Base-by-base conservation (phyloP, 64 coral and sea anemone species). In the Porites australiensis region DNA sequence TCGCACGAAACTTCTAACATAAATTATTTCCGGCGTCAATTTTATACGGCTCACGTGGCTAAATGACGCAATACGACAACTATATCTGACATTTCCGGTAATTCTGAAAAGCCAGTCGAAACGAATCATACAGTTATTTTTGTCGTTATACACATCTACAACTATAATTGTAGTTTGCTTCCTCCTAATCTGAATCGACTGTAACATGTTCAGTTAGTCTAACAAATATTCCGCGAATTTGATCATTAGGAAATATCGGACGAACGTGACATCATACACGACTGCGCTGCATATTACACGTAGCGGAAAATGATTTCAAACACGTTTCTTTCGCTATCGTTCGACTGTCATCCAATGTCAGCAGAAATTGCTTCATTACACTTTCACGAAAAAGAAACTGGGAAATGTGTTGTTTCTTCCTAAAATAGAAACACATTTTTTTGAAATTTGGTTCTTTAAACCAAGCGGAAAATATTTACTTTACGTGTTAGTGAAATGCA, bases 41-140 rank as follows among this genome's bases (percentile, higher is more conserved):
- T 84, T 94, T 94, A 94, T 94, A 75, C n/a, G 6, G 22, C 87
- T 94, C 92, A 94, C 92, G 92, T 94, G 92, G 83, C 49, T 62
- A 52, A 71, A 79, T 94, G 92, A 94, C 87, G 92, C 77, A 94
- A 94, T 81, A 9, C 73, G 86, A 72, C 51, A 94, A 21, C 47
- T 47, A 53, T 76, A 37, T 82, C 79, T 46, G 72, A 73, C 75
- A 83, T 21, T 89, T 94, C 78, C 87, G 87, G 77, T 87, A 44
- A 44, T 8, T 19, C 50, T 20, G 69, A 43, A 51, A 55, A 13
- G 9, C 9, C 15, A 14, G 20, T 19, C 48, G 46, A 54, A 18
- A 70, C 9, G 79, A 50, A 68, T 68, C 79, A 64, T 84, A 49
- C 44, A 46, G 63, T 52, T 84, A 84, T 84, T 84, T 84, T 67